These are phyloP conservation scores for Oreamnos americanus DNA, from an alignment of 2,113 vertebrate genomes.

Conservation along the genomic window DNA sequence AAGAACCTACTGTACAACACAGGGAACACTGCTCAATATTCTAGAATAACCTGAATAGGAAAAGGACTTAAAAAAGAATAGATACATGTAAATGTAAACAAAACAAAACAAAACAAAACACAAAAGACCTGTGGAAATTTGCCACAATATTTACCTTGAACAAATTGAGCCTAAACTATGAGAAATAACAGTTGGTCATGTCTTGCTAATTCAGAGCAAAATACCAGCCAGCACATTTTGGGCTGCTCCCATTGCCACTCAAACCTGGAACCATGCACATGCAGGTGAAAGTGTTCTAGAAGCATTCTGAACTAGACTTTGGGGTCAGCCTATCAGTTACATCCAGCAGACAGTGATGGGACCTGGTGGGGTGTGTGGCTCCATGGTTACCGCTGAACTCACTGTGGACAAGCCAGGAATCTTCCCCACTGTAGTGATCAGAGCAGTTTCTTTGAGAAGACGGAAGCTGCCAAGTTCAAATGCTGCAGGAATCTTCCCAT, in stretches of 20 bases:
- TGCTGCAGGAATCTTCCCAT: not conserved
- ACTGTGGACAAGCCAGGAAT: not conserved
- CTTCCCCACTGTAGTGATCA: not conserved
- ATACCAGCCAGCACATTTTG: not conserved
- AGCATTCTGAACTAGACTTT: not conserved
- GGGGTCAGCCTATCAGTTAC: not conserved
- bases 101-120: not conserved
- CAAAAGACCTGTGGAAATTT: not conserved
- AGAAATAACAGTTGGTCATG: not conserved
- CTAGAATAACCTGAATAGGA: not conserved
- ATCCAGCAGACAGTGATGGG: not conserved
- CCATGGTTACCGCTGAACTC: not conserved
- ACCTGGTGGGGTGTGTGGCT: not conserved
- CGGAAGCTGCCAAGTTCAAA: not conserved
- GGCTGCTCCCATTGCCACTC: not conserved
- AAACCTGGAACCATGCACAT: not conserved
- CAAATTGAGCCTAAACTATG: constrained; percentile 1
- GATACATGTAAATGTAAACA: not conserved
- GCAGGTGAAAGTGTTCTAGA: not conserved
- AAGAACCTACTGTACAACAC: not conserved
- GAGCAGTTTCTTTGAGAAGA: not conserved
- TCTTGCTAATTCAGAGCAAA: not conserved
- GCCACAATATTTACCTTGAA: not conserved
- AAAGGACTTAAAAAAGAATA: not conserved
- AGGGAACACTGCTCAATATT: not conserved